Evolutionary conservation across 1,140 invertebrate genomes (phyloP).

Genomic region (Halesus radiatus): DNA sequence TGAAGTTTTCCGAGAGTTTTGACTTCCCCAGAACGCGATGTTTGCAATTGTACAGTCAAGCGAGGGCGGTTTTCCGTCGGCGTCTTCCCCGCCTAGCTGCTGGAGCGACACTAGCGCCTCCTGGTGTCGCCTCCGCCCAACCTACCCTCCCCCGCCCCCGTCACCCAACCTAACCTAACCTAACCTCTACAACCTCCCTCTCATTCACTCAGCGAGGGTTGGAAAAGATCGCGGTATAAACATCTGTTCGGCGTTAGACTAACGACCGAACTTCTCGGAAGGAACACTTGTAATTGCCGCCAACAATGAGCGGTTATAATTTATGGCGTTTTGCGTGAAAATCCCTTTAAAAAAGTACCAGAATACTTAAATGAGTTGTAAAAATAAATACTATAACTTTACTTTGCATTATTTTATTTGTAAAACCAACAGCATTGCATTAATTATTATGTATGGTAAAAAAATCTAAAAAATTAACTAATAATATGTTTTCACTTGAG

Average conservation of each 20-base stretch:
- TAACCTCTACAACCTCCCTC: not conserved
- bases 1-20: not conserved
- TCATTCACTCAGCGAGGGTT: not conserved
- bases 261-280: not conserved
- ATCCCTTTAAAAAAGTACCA: too few relatives aligned
- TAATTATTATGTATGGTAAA: too few relatives aligned
- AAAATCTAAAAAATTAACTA: too few relatives aligned
- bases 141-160: not conserved
- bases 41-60: not conserved
- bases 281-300: not conserved
- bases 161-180: not conserved
- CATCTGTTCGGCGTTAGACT: too few relatives aligned
- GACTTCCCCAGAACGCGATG: not conserved
- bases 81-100: conserved; percentile 2
- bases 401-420: too few relatives aligned
- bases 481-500: too few relatives aligned
- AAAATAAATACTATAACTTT: too few relatives aligned
- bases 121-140: not conserved
- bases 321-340: not conserved
- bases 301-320: not conserved
- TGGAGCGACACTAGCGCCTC: conserved; percentile 12
- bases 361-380: too few relatives aligned
- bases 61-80: not conserved
- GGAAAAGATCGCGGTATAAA: too few relatives aligned
- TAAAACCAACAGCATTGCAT: too few relatives aligned